A percentile compares a stretch with the other conserved stretches of the same genome.
Evolutionary conservation across 2,113 vertebrate species (phyloP).

Genomic region (Prunella himalayana): DNA sequence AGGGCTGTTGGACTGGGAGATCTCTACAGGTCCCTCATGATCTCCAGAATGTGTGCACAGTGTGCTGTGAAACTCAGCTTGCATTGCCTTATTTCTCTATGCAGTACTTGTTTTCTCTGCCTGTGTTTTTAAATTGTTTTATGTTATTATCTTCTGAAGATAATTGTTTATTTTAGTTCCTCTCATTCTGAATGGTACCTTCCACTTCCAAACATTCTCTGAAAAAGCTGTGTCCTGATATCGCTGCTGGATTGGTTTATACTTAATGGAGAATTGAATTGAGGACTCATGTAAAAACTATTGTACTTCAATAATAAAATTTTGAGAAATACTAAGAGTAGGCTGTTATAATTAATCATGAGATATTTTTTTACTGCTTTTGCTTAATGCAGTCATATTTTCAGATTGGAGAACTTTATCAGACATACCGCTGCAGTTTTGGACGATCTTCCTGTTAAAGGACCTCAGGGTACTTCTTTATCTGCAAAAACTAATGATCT

Average conservation of each 20-base stretch:
- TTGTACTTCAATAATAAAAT: neutral
- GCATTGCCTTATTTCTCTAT: neutral
- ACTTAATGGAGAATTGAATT: neutral
- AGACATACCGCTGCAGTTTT: constrained; percentile 76
- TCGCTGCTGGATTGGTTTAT: neutral
- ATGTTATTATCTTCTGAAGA: neutral
- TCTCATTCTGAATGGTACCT: neutral
- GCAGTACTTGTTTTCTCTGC: neutral
- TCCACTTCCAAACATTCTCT: neutral
- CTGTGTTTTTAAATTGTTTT: neutral
- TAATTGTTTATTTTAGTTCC: neutral
- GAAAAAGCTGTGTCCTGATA: neutral
- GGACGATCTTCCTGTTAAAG: constrained; percentile 94
- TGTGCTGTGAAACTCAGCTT: neutral
- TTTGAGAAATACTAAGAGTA: neutral
- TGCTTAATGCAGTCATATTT: constrained; percentile 24
- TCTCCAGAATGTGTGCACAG: neutral
- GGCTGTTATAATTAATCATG: neutral
- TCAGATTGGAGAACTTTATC: constrained; percentile 56
- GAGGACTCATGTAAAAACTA: neutral
- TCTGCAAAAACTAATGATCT: constrained; percentile 54
- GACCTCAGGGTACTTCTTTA: constrained; percentile 80
- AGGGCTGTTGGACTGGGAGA: neutral
- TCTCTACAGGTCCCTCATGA: neutral
- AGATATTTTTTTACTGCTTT: neutral